Conservation (phyloP, 2,113 vertebrate genomes). For the Lutjanus erythropterus region DNA sequence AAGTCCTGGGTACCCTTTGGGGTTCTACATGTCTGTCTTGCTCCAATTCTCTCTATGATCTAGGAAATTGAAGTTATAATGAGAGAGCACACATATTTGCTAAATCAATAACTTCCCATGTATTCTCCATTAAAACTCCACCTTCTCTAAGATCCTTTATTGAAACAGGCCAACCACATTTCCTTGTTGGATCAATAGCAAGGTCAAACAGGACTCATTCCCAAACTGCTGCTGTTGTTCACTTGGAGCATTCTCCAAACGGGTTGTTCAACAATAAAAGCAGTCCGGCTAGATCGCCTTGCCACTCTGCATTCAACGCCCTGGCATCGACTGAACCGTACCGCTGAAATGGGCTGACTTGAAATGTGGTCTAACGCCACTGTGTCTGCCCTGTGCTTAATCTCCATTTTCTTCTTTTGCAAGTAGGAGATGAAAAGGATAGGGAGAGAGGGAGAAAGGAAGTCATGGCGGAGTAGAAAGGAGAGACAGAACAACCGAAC, state of each 20-base stretch:
- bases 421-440: conserved; percentile 41
- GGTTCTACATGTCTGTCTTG: conserved; percentile 8
- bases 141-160: conserved; percentile 25
- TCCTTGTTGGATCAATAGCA: conserved; percentile 51
- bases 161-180: conserved; percentile 42
- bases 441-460: conserved; percentile 42
- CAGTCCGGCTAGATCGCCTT: conserved; percentile 24
- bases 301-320: conserved; percentile 59
- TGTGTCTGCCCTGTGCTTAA: conserved; percentile 36
- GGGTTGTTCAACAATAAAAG: conserved; percentile 53
- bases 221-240: conserved; percentile 57
- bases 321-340: conserved; percentile 51
- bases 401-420: conserved; percentile 54
- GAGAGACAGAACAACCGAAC: conserved; percentile 36
- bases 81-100: conserved; percentile 27
- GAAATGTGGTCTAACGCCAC: conserved; percentile 51
- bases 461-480: conserved; percentile 43
- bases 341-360: conserved; percentile 41
- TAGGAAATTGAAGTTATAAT: conserved; percentile 15
- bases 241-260: conserved; percentile 48
- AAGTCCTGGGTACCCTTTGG: conserved; percentile 25
- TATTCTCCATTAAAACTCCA: conserved; percentile 39
- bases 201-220: conserved; percentile 61
- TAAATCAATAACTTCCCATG: conserved; percentile 43
- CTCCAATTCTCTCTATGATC: conserved; percentile 2